Percentiles rank a stretch among this genome's conserved stretches.
Conservation (phyloP, 2,797 vertebrate species). For the Melanotaenia trifasciata region DNA sequence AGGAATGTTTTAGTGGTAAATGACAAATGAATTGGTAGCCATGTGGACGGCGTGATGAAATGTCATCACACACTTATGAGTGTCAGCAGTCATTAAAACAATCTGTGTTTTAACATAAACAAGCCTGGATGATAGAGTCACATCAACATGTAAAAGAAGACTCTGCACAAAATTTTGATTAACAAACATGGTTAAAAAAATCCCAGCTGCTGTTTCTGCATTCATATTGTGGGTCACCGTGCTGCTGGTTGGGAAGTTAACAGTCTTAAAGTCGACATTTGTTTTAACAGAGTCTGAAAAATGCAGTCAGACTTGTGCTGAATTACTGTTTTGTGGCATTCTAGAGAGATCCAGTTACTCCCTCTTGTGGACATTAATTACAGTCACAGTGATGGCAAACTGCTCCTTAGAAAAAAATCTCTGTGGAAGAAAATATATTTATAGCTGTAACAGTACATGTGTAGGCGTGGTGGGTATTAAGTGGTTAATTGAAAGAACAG, state of each 20-base stretch:
- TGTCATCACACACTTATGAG: constrained; percentile 3
- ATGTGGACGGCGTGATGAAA: constrained; percentile 46
- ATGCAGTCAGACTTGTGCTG: constrained; percentile 3
- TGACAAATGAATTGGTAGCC: constrained; percentile 36
- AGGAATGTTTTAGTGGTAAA: constrained; percentile 25
- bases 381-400: constrained; percentile 20
- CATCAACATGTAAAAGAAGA: not conserved
- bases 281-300: not conserved
- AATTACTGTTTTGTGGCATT: constrained; percentile 6
- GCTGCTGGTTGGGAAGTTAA: not conserved
- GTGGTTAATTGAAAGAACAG: not conserved
- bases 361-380: constrained; percentile 60
- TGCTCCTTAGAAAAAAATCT: constrained; percentile 5
- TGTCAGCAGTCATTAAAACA: constrained; percentile 19
- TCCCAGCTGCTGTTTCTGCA: not conserved
- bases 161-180: not conserved
- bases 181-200: not conserved
- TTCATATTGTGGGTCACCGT: not conserved
- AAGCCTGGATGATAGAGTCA: not conserved
- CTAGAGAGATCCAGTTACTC: constrained; percentile 30
- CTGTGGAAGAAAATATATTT: not conserved
- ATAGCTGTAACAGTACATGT: not conserved
- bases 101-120: not conserved
- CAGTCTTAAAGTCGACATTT: constrained; percentile 4
- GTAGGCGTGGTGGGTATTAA: not conserved